Conservation (phyloP, 2,888 invertebrate genomes). For the Lypha dubia region DNA sequence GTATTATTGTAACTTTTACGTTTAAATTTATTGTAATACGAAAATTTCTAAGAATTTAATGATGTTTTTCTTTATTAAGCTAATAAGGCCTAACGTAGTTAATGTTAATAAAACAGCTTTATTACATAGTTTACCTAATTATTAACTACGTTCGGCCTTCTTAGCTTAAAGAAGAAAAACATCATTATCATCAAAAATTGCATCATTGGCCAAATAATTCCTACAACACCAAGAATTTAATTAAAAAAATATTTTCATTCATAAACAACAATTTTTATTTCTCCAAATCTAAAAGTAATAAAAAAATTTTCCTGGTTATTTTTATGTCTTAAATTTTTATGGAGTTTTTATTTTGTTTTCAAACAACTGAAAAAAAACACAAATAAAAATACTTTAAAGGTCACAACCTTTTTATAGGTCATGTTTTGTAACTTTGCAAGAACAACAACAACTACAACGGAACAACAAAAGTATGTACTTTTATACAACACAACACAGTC, state of each 20-base stretch:
- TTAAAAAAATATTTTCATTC: not conserved
- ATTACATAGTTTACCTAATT: no score
- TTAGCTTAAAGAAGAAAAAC: no score
- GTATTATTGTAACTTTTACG: not conserved
- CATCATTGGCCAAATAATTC: no score
- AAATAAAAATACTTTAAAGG: slow-evolving; percentile 43
- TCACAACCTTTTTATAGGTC: slow-evolving; percentile 71
- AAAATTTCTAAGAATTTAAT: slow-evolving; percentile 32
- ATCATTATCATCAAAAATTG: no score
- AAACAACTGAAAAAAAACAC: not conserved
- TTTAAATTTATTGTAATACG: slow-evolving; percentile 4
- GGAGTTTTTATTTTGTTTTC: slow-evolving; percentile 1
- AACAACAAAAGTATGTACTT: slow-evolving; percentile 1
- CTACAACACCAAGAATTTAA: no score
- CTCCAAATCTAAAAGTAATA: slow-evolving; percentile 1
- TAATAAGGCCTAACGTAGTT: no score
- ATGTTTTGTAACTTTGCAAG: slow-evolving; percentile 49
- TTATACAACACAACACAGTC: slow-evolving; percentile 8
- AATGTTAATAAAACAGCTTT: no score
- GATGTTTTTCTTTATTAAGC: no score
- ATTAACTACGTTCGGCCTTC: no score
- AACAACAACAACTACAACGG: slow-evolving; percentile 15
- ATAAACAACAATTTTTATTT: not conserved
- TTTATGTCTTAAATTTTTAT: slow-evolving; percentile 18
- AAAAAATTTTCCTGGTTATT: not conserved